Evolutionary conservation across 2,888 invertebrate genomes (phyloP).

Genomic region (Philereme transversata): DNA sequence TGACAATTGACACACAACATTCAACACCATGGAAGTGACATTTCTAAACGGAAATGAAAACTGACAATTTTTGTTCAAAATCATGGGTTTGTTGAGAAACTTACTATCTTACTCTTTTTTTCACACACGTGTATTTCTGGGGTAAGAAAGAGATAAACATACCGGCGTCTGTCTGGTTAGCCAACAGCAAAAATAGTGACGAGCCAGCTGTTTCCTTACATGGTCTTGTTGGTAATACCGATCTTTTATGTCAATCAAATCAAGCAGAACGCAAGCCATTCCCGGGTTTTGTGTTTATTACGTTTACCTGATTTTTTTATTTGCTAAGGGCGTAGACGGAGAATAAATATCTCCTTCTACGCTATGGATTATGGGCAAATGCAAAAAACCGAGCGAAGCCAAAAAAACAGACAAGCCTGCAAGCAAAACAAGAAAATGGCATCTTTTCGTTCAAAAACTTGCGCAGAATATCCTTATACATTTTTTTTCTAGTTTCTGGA

Average conservation of each 20-base stretch:
- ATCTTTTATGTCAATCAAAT: background rate
- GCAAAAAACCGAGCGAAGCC: too few species aligned
- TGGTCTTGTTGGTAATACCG: background rate
- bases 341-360: too few species aligned
- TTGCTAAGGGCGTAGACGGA: too few species aligned
- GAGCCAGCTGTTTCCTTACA: conserved; percentile 54
- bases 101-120: conserved; percentile 8
- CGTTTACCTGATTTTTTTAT: too few species aligned
- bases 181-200: conserved; percentile 45
- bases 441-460: conserved; percentile 11
- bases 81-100: background rate
- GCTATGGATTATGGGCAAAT: too few species aligned
- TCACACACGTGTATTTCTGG: background rate
- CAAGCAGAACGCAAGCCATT: too few species aligned
- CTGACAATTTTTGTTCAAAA: conserved; percentile 12
- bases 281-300: too few species aligned
- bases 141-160: conserved; percentile 43
- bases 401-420: too few species aligned
- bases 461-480: background rate
- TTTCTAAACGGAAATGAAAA: conserved; percentile 46
- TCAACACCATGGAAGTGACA: conserved; percentile 59
- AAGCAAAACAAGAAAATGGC: background rate
- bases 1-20: conserved; percentile 49
- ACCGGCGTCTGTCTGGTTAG: conserved; percentile 48
- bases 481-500: too few species aligned